These are phyloP conservation scores for Luehdorfia chinensis DNA, from an alignment of 1,140 invertebrate species.

Conservation along the genomic window DNA sequence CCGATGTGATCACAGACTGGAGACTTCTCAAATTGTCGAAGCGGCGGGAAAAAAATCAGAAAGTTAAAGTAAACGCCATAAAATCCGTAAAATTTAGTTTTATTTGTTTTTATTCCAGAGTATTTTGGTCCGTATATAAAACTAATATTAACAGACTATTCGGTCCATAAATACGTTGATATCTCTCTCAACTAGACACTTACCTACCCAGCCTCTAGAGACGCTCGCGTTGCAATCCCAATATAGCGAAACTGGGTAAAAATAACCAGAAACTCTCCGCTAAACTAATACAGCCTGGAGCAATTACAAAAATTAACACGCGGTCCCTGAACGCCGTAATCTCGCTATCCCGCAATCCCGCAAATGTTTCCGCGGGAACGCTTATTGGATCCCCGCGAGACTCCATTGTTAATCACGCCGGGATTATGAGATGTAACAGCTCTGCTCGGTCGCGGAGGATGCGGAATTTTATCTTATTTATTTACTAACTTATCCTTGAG, in stretches of 20 bases:
- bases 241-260: slow-evolving; percentile 10
- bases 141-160: no score
- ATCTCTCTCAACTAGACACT: no score
- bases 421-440: slow-evolving; percentile 22
- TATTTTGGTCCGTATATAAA: no score
- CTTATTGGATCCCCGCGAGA: slow-evolving; percentile 28
- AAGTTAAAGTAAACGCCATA: no score
- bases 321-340: slow-evolving; percentile 13
- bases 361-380: slow-evolving; percentile 26
- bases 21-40: no score
- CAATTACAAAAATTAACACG: slow-evolving; percentile 40
- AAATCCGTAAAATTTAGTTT: no score
- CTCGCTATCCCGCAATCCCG: slow-evolving; percentile 19
- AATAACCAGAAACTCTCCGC: slow-evolving; percentile 9
- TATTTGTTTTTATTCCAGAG: no score
- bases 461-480: no score
- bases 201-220: neutral
- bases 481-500: neutral
- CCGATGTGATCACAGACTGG: no score
- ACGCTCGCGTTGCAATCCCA: neutral
- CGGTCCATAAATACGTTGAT: no score
- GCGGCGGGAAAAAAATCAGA: no score
- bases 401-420: slow-evolving; percentile 28
- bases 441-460: neutral
- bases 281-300: slow-evolving; percentile 26